Evolutionary conservation across 2,888 invertebrate species (phyloP).

Genomic region (Norana najaformis): DNA sequence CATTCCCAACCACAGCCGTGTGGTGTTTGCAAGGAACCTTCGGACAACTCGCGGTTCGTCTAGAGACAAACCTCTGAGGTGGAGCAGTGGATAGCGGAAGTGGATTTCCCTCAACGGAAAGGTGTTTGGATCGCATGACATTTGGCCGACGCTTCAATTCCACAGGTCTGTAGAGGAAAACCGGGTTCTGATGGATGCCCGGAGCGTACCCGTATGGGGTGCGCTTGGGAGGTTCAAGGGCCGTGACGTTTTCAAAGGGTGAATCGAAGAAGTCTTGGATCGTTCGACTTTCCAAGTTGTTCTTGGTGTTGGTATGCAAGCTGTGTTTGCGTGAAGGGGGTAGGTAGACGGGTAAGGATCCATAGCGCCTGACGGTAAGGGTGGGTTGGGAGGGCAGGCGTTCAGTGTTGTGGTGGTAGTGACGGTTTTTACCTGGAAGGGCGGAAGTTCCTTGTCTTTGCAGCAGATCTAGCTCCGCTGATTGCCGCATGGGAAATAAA

Average conservation of each 20-base stretch:
- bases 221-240: not conserved
- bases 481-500: not conserved
- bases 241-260: not conserved
- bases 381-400: not conserved
- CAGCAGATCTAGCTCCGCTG: slow-evolving; percentile 13
- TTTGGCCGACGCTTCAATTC: not conserved
- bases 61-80: not conserved
- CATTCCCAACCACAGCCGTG: not conserved
- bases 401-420: not conserved
- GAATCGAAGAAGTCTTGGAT: not conserved
- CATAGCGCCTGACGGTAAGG: not conserved
- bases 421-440: slow-evolving; percentile 1
- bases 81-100: not conserved
- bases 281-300: not conserved
- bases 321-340: not conserved
- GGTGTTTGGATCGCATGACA: not conserved
- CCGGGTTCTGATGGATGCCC: not conserved
- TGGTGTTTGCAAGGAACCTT: not conserved
- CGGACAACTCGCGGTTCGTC: not conserved
- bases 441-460: not conserved
- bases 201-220: not conserved
- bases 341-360: not conserved
- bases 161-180: not conserved
- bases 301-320: not conserved
- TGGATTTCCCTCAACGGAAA: not conserved